Evolutionary conservation across 2,888 invertebrate genomes (phyloP), one percentile per base, ranked within the genome.

Genomic region (Cephus nigrinus): DNA sequence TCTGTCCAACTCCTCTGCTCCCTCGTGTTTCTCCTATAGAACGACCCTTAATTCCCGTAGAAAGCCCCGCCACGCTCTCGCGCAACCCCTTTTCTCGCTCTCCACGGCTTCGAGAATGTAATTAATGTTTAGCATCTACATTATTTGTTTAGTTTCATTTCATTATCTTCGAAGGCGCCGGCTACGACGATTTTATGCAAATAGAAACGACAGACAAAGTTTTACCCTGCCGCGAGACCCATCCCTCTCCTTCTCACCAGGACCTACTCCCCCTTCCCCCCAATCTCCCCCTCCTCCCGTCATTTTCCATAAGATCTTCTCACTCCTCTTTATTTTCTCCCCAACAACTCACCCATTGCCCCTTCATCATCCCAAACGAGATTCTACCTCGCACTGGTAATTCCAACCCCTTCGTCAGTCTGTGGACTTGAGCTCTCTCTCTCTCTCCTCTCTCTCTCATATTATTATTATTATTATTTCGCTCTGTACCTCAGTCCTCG

Each of bases 81-180:
- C 77, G 72, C 79, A 34, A 68, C 71, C 78, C 35, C 40, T 30
- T 72, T 76, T 35, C 76, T 73, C 76, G 11, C 68, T 32, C 32
- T 32, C 76, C 79, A 76, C 34, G 74, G 76, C 74, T 79, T 72
- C 77, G 77, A 83, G 89, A 88, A 87, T 86, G 87, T 89, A 89
- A 90, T 90, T 90, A 90, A 89, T 89, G 88, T 89, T 88, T 87
- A 90, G 89, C 90, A 88, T 89, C 90, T 88, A 87, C 90, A 89
- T 90, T 90, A 90, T 90, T 90, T 90, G 90, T 90, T 90, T 90
- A 89, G 90, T 90, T 90, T 90, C 90, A 88, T 89, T 90, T 90
- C 88, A 90, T 89, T 89, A 89, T 89, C 88, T 87, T 86, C 87
- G 84, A 84, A 86, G 86, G 85, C 86, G 86, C 82, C 84, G 86